Conservation (phyloP, 2,888 invertebrate species). For the Tenthredo scrophulariae region DNA sequence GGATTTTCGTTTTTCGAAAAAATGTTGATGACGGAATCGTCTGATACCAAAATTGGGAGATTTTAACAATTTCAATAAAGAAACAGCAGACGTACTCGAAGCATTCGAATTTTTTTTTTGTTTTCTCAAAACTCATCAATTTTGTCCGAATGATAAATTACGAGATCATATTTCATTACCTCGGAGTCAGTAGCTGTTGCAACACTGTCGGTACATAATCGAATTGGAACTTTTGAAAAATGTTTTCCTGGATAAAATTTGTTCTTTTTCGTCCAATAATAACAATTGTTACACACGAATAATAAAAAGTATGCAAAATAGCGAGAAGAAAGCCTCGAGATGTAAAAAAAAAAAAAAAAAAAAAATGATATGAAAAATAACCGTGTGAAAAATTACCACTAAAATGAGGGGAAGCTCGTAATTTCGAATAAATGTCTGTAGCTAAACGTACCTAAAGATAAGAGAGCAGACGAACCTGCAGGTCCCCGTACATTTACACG, state of each 20-base stretch:
- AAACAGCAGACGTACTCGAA: too few relatives aligned
- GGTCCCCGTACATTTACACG: background rate
- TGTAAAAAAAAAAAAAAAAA: background rate
- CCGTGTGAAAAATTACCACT: background rate
- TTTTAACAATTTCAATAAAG: too few relatives aligned
- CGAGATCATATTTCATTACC: too few relatives aligned
- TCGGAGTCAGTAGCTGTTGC: too few relatives aligned
- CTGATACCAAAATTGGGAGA: too few relatives aligned
- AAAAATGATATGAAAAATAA: background rate
- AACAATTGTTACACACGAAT: background rate
- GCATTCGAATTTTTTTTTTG: too few relatives aligned
- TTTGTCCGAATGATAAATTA: too few relatives aligned
- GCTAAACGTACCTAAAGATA: constrained; percentile 13
- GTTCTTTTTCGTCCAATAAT: background rate
- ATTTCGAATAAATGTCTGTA: constrained; percentile 15
- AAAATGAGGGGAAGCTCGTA: constrained; percentile 23
- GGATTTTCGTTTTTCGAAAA: too few relatives aligned
- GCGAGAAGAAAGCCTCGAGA: background rate
- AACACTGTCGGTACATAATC: too few relatives aligned
- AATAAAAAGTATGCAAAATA: background rate
- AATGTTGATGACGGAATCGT: too few relatives aligned
- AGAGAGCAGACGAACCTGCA: constrained; percentile 22
- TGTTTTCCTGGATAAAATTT: background rate
- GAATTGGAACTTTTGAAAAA: background rate
- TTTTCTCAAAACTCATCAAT: too few relatives aligned